These are phyloP conservation scores for Sialia sialis DNA, from an alignment of 2,113 vertebrate species.

Conservation along the genomic window DNA sequence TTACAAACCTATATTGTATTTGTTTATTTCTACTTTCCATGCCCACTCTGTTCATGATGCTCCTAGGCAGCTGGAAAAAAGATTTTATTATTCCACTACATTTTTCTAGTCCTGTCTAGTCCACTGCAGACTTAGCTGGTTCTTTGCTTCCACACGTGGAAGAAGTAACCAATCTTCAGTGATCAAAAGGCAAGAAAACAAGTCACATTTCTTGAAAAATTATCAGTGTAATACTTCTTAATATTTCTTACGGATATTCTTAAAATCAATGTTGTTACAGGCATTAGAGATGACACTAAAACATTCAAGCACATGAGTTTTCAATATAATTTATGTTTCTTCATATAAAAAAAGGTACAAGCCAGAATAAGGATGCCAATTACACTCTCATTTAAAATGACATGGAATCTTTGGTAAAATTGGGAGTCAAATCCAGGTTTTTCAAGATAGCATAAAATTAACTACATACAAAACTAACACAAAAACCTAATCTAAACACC, in stretches of 20 bases:
- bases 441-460: neutral
- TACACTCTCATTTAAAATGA: neutral
- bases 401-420: neutral
- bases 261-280: neutral
- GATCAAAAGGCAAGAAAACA: neutral
- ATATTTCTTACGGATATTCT: neutral
- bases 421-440: neutral
- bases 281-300: neutral
- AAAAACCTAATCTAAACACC: neutral
- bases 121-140: neutral
- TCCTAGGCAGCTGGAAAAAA: neutral
- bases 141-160: neutral
- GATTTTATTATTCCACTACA: neutral
- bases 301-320: neutral
- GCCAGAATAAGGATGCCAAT: neutral
- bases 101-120: neutral
- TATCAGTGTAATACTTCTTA: neutral
- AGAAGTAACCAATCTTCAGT: neutral
- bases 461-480: neutral
- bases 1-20: constrained; percentile 28
- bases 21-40: constrained; percentile 6
- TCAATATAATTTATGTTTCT: neutral
- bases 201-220: neutral
- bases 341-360: neutral
- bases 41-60: neutral